Evolutionary conservation across 2,113 vertebrate genomes (phyloP).

Genomic region (Cryptoleucopteryx plumbea): DNA sequence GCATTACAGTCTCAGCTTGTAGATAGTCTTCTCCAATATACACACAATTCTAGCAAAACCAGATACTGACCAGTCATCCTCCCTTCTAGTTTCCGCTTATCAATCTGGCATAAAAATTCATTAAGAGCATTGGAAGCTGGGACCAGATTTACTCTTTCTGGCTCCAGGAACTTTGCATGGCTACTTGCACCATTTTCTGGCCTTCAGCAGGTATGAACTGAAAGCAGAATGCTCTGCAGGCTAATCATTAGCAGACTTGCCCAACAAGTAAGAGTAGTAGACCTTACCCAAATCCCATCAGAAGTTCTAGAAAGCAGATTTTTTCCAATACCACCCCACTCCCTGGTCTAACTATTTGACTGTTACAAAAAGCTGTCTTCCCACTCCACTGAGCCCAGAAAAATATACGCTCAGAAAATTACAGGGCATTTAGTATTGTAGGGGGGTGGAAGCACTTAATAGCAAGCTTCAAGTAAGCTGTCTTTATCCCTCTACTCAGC

Average conservation of each 20-base stretch:
- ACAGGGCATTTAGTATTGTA: neutral
- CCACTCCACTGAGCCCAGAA: neutral
- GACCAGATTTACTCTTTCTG: neutral
- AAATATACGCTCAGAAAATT: neutral
- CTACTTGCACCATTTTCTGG: neutral
- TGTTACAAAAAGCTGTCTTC: neutral
- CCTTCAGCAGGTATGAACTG: neutral
- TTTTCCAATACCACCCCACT: neutral
- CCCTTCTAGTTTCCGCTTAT: neutral
- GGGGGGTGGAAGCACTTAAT: neutral
- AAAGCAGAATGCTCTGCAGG: neutral
- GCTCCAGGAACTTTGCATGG: neutral
- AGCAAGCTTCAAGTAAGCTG: neutral
- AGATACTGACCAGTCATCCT: neutral
- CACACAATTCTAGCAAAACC: neutral
- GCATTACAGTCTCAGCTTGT: neutral
- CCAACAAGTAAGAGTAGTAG: neutral
- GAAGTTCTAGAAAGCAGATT: neutral
- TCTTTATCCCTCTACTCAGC: neutral
- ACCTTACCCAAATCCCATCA: neutral
- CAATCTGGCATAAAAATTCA: neutral
- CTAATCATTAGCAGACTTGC: neutral
- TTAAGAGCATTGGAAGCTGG: neutral
- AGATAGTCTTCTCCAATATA: neutral
- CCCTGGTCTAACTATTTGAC: neutral